A percentile compares a stretch with the other conserved stretches of the same genome.
Conservation (phyloP, 2,113 vertebrate genomes). For the Cephalopholis sonnerati region DNA sequence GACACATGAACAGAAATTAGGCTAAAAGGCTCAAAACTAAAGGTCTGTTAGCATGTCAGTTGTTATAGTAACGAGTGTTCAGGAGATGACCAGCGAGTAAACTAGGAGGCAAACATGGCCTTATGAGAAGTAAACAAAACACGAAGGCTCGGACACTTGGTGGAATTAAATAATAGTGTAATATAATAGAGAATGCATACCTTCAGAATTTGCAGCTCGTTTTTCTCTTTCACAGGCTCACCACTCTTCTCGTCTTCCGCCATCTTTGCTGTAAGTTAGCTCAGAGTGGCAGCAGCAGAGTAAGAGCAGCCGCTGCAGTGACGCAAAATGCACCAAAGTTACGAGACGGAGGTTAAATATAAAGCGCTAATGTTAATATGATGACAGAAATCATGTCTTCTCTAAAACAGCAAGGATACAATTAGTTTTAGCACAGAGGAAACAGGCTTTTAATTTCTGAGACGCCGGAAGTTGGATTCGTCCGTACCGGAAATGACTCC, state of each 20-base stretch:
- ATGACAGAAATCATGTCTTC: not conserved
- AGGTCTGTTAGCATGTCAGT: slow-evolving; percentile 34
- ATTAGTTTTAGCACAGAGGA: not conserved
- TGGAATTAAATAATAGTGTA: fast-evolving
- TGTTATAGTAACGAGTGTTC: slow-evolving; percentile 74
- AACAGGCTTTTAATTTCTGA: slow-evolving; percentile 54
- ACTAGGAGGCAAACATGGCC: not conserved
- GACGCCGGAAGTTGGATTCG: slow-evolving; percentile 59
- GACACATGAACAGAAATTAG: not conserved
- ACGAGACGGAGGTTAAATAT: not conserved
- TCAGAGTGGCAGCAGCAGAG: not conserved
- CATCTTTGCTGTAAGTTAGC: slow-evolving; percentile 75
- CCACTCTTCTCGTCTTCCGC: slow-evolving; percentile 80
- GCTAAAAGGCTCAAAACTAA: not conserved
- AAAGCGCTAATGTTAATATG: fast-evolving
- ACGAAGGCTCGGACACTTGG: fast-evolving
- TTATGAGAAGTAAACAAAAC: not conserved
- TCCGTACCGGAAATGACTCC: slow-evolving; percentile 62
- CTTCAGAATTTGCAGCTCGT: slow-evolving; percentile 79
- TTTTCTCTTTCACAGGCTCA: slow-evolving; percentile 70
- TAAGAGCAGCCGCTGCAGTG: not conserved
- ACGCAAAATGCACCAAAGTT: not conserved
- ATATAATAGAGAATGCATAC: slow-evolving; percentile 28
- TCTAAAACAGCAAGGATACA: not conserved
- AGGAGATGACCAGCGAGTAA: not conserved